These are phyloP conservation scores for Agrochola macilenta DNA, from an alignment of 2,888 invertebrate species.

Conservation along the genomic window DNA sequence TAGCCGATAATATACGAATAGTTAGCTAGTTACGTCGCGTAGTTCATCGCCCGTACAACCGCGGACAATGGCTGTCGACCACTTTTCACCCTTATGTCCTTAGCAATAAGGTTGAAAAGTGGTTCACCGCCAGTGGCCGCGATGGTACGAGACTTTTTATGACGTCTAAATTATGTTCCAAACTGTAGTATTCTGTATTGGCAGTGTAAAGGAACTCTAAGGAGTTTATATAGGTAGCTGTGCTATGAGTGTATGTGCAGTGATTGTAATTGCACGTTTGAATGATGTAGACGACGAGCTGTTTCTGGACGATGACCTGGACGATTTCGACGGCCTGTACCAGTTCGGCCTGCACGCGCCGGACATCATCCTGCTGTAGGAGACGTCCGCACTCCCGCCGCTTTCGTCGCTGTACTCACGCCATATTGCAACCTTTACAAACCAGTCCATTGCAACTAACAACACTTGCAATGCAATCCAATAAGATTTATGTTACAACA, in stretches of 20 bases:
- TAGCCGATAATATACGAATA: background rate
- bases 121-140: no score
- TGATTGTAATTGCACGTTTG: background rate
- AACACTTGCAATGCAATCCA: slow-evolving; percentile 48
- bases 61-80: no score
- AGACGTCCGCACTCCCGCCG: background rate
- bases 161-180: background rate
- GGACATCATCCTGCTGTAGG: slow-evolving; percentile 76
- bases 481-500: slow-evolving; percentile 58
- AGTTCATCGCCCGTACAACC: no score
- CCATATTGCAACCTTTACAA: slow-evolving; percentile 51
- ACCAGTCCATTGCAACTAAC: slow-evolving; percentile 46
- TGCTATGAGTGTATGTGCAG: background rate
- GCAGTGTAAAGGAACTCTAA: background rate
- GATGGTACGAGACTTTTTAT: background rate
- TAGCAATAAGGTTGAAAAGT: no score
- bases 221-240: background rate
- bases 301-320: slow-evolving; percentile 79
- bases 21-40: background rate
- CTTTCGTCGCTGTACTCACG: slow-evolving; percentile 39
- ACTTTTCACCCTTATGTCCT: no score
- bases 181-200: background rate
- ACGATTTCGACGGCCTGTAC: slow-evolving; percentile 76
- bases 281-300: slow-evolving; percentile 77
- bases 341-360: slow-evolving; percentile 74